Evolutionary conservation across 2,113 vertebrate genomes (phyloP), one percentile per base, ranked within the genome.

Genomic region (Pedionomus torquatus): DNA sequence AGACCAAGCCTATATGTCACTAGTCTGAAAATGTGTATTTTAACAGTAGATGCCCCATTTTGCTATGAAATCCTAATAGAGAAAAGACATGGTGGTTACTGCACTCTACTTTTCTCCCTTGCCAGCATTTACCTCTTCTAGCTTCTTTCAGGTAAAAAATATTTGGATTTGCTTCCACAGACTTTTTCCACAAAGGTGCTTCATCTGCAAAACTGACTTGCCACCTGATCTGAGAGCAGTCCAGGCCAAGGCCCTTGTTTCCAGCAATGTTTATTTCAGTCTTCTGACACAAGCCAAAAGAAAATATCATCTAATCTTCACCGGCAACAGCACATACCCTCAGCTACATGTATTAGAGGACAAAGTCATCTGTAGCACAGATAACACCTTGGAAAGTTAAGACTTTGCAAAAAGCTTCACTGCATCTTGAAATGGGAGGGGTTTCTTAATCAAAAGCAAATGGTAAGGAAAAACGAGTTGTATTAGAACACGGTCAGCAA

Each of bases 231-330:
- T 52, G 41, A 83, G 51, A 23, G 37, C 51, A 89, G 8, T 9
- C 44, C 44, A 52, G 25, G 20, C 14, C 24, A 89, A 69, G 58
- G n/a, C n/a, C 35, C 31, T 39, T 0, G 0, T 70, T 63, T 17
- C 61, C 64, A 77, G 19, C 51, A 74, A 13, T 3, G 30, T 51
- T 88, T 74, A 19, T 54, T 77, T 83, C 35, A 76, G 25, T 57
- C 55, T 48, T 31, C n/a, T 16, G 19, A 49, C 21, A 66, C 5
- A 69, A 39, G 33, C 39, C 10, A 85, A 92, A 49, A 83, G 31
- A 43, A 83, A 75, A 54, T 13, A 11, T 24, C 28, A n/a, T 16
- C 41, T 20, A 19, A 0, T 31, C n/a, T 74, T 77, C 58, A 74
- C 31, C 46, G 46, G 5, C n/a, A 48, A 41, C 12, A 17, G 74